A percentile compares a stretch with the other conserved stretches of the same genome.
Evolutionary conservation across 2,113 vertebrate genomes (phyloP).

Genomic region (Oryzias celebensis): DNA sequence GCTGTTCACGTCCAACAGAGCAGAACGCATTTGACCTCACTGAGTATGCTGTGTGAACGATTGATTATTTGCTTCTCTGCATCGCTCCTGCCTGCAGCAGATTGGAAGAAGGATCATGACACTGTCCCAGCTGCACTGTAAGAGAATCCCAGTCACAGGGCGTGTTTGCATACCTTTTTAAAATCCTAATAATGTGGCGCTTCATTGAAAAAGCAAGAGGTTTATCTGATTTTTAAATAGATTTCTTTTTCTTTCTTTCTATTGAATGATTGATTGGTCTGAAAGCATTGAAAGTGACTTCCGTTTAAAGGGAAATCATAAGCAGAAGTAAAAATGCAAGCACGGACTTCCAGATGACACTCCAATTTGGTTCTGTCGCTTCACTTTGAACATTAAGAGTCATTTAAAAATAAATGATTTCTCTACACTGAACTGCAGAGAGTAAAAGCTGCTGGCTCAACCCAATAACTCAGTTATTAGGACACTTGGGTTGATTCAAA

Average conservation of each 20-base stretch:
- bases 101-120: slow-evolving; percentile 45
- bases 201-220: not conserved
- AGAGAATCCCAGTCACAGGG: slow-evolving; percentile 6
- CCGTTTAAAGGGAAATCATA: not conserved
- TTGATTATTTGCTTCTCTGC: slow-evolving; percentile 60
- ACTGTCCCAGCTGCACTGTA: slow-evolving; percentile 24
- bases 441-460: too few relatives aligned
- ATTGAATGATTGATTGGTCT: not conserved
- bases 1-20: slow-evolving; percentile 28
- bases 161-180: slow-evolving; percentile 1
- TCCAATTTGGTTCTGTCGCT: too few relatives aligned
- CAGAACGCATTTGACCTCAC: slow-evolving; percentile 36
- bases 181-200: not conserved
- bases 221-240: too few relatives aligned
- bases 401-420: too few relatives aligned
- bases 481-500: too few relatives aligned
- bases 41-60: slow-evolving; percentile 48
- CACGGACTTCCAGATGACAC: not conserved
- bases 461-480: too few relatives aligned
- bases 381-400: too few relatives aligned
- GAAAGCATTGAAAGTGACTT: not conserved
- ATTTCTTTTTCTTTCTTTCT: too few relatives aligned
- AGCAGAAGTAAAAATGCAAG: not conserved
- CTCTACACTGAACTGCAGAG: too few relatives aligned
- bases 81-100: slow-evolving; percentile 37